These are phyloP conservation scores for Caenorhabditis sp. DNA, from an alignment of 2,888 invertebrate species.

Conservation along the genomic window DNA sequence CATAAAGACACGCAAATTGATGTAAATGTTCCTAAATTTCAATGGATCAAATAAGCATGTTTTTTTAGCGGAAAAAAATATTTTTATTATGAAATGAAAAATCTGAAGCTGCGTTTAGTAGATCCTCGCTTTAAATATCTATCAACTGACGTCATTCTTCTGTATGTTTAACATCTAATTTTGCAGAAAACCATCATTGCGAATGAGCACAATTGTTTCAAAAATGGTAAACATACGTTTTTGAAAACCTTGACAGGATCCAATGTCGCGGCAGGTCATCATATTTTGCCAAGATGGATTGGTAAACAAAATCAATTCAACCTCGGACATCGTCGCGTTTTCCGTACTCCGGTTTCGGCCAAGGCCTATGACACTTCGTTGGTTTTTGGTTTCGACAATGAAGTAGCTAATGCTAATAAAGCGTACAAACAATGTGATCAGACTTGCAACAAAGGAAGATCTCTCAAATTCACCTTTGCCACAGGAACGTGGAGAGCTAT, in stretches of 20 bases:
- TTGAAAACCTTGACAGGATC: neutral
- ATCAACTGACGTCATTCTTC: too few relatives aligned
- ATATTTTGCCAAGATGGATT: neutral
- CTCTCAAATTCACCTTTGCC: slow-evolving; percentile 9
- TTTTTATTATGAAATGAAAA: too few relatives aligned
- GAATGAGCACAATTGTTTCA: neutral
- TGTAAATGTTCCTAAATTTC: too few relatives aligned
- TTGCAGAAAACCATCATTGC: neutral
- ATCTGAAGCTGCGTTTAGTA: too few relatives aligned
- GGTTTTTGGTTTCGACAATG: neutral
- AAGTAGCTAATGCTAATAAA: neutral
- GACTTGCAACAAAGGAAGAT: slow-evolving; percentile 8
- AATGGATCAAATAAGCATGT: too few relatives aligned
- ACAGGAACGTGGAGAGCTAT: slow-evolving; percentile 10
- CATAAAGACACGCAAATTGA: too few relatives aligned
- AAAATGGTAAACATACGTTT: neutral
- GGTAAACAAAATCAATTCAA: neutral
- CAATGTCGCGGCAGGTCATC: neutral
- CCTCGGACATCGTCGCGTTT: neutral
- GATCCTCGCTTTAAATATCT: too few relatives aligned
- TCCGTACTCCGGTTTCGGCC: neutral
- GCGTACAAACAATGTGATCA: slow-evolving; percentile 1
- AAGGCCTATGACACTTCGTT: neutral
- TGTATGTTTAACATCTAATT: too few relatives aligned
- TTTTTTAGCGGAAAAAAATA: too few relatives aligned